Conservation (phyloP, 2,797 vertebrate genomes). For the Megalops cyprinoides region DNA sequence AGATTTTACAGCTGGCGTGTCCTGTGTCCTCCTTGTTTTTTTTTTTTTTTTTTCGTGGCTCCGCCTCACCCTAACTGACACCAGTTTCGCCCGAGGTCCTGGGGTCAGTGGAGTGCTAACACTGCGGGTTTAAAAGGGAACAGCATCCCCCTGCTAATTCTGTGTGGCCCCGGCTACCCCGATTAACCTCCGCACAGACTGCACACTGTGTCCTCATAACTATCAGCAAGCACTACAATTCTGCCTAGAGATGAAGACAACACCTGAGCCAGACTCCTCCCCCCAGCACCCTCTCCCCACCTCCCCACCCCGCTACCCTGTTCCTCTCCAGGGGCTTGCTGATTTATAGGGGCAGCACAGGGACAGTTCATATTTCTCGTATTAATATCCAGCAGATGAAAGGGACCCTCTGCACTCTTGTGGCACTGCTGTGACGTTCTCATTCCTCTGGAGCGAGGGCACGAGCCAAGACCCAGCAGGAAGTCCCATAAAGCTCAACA, state of each 20-base stretch:
- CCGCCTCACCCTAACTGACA: constrained; percentile 25
- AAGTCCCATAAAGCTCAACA: constrained; percentile 4
- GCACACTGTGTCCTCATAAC: constrained; percentile 12
- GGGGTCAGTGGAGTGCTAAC: constrained; percentile 31
- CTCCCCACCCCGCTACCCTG: too few species aligned
- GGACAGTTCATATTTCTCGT: constrained; percentile 10
- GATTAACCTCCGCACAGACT: constrained; percentile 9
- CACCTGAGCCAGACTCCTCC: constrained; percentile 12
- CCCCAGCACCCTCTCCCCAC: not conserved
- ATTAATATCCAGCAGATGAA: constrained; percentile 23
- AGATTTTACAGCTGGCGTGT: constrained; percentile 26
- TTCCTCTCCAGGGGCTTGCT: not conserved
- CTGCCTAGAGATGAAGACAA: not conserved
- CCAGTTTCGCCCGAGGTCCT: not conserved
- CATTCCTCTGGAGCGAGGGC: not conserved
- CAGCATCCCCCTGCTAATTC: constrained; percentile 29
- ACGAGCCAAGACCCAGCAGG: constrained; percentile 10
- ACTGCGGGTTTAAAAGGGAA: constrained; percentile 19
- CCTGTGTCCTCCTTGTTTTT: not conserved
- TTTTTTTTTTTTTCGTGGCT: not conserved
- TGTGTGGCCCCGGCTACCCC: constrained; percentile 12
- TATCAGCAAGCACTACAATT: not conserved
- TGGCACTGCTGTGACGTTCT: not conserved
- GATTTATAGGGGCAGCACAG: not conserved
- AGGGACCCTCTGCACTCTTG: not conserved